These are phyloP conservation scores for Lampropteryx suffumata DNA, from an alignment of 2,888 invertebrate species.

Conservation along the genomic window DNA sequence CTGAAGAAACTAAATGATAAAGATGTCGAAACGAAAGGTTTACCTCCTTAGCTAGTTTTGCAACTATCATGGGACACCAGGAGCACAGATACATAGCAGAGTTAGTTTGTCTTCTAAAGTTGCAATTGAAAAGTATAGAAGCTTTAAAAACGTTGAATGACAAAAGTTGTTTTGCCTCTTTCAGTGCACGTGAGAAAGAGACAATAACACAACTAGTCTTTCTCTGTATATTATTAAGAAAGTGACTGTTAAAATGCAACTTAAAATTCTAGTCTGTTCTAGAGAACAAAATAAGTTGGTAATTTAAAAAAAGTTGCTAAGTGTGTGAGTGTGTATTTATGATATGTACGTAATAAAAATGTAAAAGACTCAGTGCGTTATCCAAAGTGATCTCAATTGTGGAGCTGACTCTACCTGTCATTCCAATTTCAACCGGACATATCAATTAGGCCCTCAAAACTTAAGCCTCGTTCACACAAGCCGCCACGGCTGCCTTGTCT, in stretches of 20 bases:
- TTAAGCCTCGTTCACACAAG: conserved; percentile 11
- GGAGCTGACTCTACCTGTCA: not conserved
- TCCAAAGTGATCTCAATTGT: not conserved
- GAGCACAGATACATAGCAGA: not conserved
- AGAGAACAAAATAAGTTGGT: too few relatives aligned
- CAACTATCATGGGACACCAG: not conserved
- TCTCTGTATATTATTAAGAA: too few relatives aligned
- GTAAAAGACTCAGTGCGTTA: too few relatives aligned
- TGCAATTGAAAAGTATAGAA: not conserved
- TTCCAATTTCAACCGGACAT: conserved; percentile 6
- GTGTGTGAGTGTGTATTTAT: too few relatives aligned
- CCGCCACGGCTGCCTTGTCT: conserved; percentile 11
- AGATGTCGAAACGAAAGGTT: conserved; percentile 2
- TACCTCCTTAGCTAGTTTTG: conserved; percentile 9
- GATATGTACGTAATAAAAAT: too few relatives aligned
- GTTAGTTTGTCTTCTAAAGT: not conserved
- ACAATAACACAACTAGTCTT: too few relatives aligned
- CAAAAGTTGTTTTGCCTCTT: not conserved
- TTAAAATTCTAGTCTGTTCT: too few relatives aligned
- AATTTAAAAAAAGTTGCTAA: too few relatives aligned
- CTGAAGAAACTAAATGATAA: conserved; percentile 23
- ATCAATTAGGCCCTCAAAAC: conserved; percentile 16
- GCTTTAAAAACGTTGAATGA: not conserved
- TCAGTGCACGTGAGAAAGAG: too few relatives aligned
- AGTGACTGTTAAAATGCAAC: too few relatives aligned